Evolutionary conservation across 2,113 vertebrate genomes (phyloP).

Genomic region (Phrynocephalus versicolor): DNA sequence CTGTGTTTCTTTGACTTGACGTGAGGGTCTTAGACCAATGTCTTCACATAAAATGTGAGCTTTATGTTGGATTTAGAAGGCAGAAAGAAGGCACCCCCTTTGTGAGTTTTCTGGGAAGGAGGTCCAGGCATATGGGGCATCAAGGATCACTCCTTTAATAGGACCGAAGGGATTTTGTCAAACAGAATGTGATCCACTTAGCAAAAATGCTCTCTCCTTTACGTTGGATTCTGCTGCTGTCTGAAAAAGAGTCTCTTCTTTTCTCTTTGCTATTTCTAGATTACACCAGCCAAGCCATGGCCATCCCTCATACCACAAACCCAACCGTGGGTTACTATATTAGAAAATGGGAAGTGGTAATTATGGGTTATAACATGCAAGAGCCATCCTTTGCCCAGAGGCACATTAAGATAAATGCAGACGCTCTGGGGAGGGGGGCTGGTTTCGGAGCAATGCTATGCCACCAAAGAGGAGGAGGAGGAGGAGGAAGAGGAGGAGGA

Average conservation of each 20-base stretch:
- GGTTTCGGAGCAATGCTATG: slow-evolving; percentile 52
- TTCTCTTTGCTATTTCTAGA: slow-evolving; percentile 78
- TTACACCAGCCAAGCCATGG: slow-evolving; percentile 70
- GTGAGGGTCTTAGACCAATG: not conserved
- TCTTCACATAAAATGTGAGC: not conserved
- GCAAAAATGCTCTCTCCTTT: slow-evolving; percentile 36
- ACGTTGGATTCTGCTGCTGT: slow-evolving; percentile 51
- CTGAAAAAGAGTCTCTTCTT: slow-evolving; percentile 73
- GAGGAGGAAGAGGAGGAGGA: too few species aligned
- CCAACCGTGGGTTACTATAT: slow-evolving; percentile 81
- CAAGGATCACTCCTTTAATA: not conserved
- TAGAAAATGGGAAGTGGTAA: slow-evolving; percentile 81
- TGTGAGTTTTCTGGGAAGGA: not conserved
- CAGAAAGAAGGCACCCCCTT: too few species aligned
- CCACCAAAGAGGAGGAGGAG: slow-evolving; percentile 42
- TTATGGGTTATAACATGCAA: slow-evolving; percentile 72
- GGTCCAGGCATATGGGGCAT: too few species aligned
- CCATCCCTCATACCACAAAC: slow-evolving; percentile 76
- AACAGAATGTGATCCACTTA: not conserved
- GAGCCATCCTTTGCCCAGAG: slow-evolving; percentile 75
- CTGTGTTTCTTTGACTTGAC: too few species aligned
- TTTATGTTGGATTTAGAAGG: not conserved
- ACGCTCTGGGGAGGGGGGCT: slow-evolving; percentile 54
- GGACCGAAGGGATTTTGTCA: not conserved
- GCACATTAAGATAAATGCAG: slow-evolving; percentile 67